Evolutionary conservation across 2,113 vertebrate genomes (phyloP), one percentile per base, ranked within the genome.

Genomic region (Aix galericulata): DNA sequence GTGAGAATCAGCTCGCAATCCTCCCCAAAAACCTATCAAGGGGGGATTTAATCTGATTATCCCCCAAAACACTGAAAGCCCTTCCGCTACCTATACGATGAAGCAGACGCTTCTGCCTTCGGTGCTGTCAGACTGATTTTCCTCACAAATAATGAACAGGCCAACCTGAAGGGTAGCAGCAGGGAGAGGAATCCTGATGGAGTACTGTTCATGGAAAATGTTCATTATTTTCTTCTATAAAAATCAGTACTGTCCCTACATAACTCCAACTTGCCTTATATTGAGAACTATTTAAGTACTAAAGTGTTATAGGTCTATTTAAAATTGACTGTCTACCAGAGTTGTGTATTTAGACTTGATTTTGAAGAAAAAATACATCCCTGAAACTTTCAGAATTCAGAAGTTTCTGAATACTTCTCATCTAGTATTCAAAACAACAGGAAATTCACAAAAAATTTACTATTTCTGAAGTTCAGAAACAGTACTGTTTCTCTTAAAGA

Each of bases 81-180:
- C 50, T 25, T 13, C 23, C 38, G 17, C 13, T 50, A 9, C 32
- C 58, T 40, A 53, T 11, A 6, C 50, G 29, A 48, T 2, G 23
- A 75, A 84, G 3, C 0, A 4, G 94, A 79, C 21, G 3, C 48
- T 91, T 76, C 48, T 89, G 81, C 84, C 75, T 85, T 82, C 79
- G 77, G 75, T 75, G 85, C 68, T 95, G 85, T 93, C 89, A 95
- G 53, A 82, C 29, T 18, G 0, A 91, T 82, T 91, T 69, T 59
- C 75, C 82, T 77, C 66, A 73, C 71, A 76, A 89, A 71, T 71
- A 91, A 58, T n/a, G 53, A 95, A 83, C 59, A 71, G 34, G 40
- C 13, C 87, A 86, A 67, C 77, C 79, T 11, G 34, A 53, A 34
- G 6, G 85, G 46, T 87, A 92, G 84, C 2, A 1, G 71, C 0